Conservation (phyloP, 2,113 vertebrate genomes). For the Thunnus maccoyii region DNA sequence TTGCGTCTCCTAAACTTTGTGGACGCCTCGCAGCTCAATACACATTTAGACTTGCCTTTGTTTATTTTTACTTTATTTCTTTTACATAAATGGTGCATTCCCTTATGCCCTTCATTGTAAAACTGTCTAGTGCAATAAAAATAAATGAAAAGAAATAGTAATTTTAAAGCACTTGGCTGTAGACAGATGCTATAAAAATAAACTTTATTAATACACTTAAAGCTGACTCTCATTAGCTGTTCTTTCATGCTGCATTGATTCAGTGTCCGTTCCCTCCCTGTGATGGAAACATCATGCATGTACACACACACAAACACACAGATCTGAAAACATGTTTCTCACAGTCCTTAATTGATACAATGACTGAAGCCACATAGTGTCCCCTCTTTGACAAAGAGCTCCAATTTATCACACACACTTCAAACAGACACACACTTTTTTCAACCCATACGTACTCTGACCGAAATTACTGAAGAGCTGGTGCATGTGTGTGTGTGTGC, state of each 20-base stretch:
- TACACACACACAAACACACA: neutral
- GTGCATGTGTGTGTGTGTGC: neutral
- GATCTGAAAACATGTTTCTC: slow-evolving; percentile 16
- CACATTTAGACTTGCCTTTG: too few relatives aligned
- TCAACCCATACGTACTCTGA: neutral
- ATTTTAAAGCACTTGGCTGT: neutral
- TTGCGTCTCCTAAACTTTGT: too few relatives aligned
- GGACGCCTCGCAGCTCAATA: too few relatives aligned
- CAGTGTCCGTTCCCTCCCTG: neutral
- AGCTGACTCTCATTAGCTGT: neutral
- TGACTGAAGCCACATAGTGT: neutral
- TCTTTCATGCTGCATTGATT: neutral
- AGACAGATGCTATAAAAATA: neutral
- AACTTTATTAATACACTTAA: neutral
- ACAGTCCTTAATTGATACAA: slow-evolving; percentile 16
- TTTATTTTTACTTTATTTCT: too few relatives aligned
- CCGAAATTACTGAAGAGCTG: slow-evolving; percentile 32
- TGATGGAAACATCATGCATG: neutral
- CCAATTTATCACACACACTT: neutral
- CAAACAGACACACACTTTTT: slow-evolving; percentile 32
- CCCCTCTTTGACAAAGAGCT: slow-evolving; percentile 18
- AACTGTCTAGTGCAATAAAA: too few relatives aligned
- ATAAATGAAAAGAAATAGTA: too few relatives aligned
- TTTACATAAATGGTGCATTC: too few relatives aligned
- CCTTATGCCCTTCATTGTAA: too few relatives aligned